Evolutionary conservation across 2,113 vertebrate genomes (phyloP), one percentile per base, ranked within the genome.

Genomic region (Caretta caretta): DNA sequence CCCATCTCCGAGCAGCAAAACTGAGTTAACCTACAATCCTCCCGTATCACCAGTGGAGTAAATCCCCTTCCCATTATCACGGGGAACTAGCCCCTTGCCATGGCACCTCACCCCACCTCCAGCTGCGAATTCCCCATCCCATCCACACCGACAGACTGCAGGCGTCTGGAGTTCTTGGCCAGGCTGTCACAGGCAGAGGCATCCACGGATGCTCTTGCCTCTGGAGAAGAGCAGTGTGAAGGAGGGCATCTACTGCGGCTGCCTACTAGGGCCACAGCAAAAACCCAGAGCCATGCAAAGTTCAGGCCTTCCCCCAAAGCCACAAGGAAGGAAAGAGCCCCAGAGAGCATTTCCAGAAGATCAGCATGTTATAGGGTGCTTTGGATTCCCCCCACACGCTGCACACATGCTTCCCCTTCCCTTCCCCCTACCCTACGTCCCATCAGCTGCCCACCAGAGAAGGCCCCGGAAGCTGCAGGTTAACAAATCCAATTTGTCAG

Each of bases 401-500:
- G 54, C 92, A 86, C 24, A 8, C 10, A 0, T 2, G 2, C 2
- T 42, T 48, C 29, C 69, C 80, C 72, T 88, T 9, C 10, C 31
- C n/a, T 27, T 49, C 78, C 48, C 56, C 8, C 49, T 11, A 82
- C 89, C 81, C 48, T 42, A 51, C 1, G 2, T 19, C 92, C 92
- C 89, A 84, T 14, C 72, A 0, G 76, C 76, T 17, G 0, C 75
- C 35, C 2, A 35, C 84, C 5, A 4, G 79, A 20, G 42, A 92
- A 54, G 80, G 25, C 54, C 80, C 90, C 49, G n/a, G 80, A 93
- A 86, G 69, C 87, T 93, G 27, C 94, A 90, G 93, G 95, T 96
- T 96, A 97, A 94, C 92, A 90, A 94, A 96, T 59, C 80, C 86
- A 65, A 94, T 96, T 92, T 93, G 96, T 84, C 2, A 0, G 92